Evolutionary conservation across 2,797 vertebrate species (phyloP).

Genomic region (Sebastolobus alascanus): DNA sequence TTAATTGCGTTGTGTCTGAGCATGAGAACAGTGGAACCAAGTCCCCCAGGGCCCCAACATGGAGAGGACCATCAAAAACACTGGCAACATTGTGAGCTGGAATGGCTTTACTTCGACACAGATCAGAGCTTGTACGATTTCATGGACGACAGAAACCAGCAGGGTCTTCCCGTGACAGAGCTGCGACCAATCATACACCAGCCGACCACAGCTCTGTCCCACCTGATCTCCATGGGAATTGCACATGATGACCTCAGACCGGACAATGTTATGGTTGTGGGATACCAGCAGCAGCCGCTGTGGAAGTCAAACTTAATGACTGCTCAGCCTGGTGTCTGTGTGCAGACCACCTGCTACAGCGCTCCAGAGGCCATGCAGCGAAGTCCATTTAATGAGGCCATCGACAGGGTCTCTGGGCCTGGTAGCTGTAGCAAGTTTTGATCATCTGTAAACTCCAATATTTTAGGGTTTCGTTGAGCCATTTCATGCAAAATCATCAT

Average conservation of each 20-base stretch:
- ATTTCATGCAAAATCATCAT: no score
- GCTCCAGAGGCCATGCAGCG: neutral
- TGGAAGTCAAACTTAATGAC: conserved; percentile 4
- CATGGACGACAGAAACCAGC: neutral
- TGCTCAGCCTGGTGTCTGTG: neutral
- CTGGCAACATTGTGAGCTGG: neutral
- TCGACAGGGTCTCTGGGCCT: neutral
- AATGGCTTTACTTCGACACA: neutral
- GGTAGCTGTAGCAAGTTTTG: neutral
- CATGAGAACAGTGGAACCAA: neutral
- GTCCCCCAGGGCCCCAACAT: neutral
- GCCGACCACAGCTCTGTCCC: neutral
- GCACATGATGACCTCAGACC: conserved; percentile 2
- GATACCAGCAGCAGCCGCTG: neutral
- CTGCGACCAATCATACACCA: neutral
- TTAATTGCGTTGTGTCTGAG: neutral
- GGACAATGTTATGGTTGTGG: neutral
- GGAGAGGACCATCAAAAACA: neutral
- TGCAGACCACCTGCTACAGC: neutral
- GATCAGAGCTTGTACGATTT: neutral
- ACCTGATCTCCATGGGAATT: neutral
- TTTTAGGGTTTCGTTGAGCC: neutral
- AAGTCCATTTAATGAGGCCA: neutral
- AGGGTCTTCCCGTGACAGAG: neutral
- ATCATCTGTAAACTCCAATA: neutral